Evolutionary conservation across 2,797 vertebrate genomes (phyloP), one percentile per base, ranked within the genome.

Genomic region (Sorex maritimensis): DNA sequence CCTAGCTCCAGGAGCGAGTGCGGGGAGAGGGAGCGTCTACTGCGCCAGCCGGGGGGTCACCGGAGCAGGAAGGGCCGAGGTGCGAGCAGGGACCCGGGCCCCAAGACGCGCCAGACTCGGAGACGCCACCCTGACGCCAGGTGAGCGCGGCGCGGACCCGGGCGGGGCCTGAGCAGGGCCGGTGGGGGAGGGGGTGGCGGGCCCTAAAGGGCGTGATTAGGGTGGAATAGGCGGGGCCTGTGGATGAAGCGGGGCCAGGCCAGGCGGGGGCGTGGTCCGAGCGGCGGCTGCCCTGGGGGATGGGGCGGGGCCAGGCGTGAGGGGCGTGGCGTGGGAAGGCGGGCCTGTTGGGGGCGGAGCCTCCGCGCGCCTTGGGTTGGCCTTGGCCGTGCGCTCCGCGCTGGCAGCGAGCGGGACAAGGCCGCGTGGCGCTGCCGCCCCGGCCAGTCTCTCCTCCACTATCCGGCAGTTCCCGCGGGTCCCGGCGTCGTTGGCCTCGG

Each of bases 61-160:
- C 13, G 13, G 74, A 26, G 75, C 58, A 11, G 81, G 87, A 71
- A 87, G 79, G 26, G 44, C 52, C 67, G 93, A 88, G 94, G 92
- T 83, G 93, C 65, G 91, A 58, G 38, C 55, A 38, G 11, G 10
- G 46, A 61, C 67, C 6, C 6, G 79, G 78, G 81, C 65, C n/a
- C 17, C 24, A 2, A 9, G 73, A 86, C 61, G 91, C 58, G 74
- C 55, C 55, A 58, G 55, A 58, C 55, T 11, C 9, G 13, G 55
- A 58, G 55, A 58, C 55, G 55, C 55, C 55, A 19, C 55, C 0
- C 21, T 3, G 96, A 90, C 96, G 79, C 95, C 96, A 97, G 96
- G 96, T 96, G 94, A 96, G 93, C 55, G 55, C 55, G 55, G 55
- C 13, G 55, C 8, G 17, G 55, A 2, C 34, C 34, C 34, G 34